Conservation (phyloP, 2,888 invertebrate species). For the Parapristionchus giblindavisi region DNA sequence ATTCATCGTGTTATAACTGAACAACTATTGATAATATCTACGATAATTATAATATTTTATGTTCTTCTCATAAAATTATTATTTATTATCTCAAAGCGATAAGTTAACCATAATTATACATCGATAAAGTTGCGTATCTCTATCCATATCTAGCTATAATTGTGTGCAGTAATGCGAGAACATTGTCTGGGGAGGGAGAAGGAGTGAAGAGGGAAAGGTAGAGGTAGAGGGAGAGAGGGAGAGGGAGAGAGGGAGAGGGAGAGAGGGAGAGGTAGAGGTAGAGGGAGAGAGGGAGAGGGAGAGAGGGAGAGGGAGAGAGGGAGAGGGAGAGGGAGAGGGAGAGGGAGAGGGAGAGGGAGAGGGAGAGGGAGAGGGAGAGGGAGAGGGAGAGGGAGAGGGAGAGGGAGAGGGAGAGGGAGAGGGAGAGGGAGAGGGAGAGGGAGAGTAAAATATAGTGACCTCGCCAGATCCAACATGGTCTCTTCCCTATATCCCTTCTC, state of each 20-base stretch:
- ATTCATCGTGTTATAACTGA: too few relatives aligned
- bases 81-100: too few relatives aligned
- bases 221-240: background rate
- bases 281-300: background rate
- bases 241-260: background rate
- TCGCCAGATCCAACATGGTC: too few relatives aligned
- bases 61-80: too few relatives aligned
- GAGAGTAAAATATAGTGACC: too few relatives aligned
- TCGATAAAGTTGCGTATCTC: too few relatives aligned
- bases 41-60: too few relatives aligned
- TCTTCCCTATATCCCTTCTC: too few relatives aligned
- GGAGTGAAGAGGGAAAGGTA: background rate
- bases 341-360: background rate
- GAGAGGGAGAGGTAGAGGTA: background rate
- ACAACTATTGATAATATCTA: too few relatives aligned
- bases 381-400: background rate
- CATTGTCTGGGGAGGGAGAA: background rate
- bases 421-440: background rate
- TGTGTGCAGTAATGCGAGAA: background rate
- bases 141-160: background rate
- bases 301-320: background rate
- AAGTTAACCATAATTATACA: too few relatives aligned
- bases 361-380: background rate
- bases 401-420: background rate
- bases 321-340: background rate